phyloP scores from a whole-genome alignment of 2,797 vertebrate genomes.

The Pantherophis alleghaniensis region DNA sequence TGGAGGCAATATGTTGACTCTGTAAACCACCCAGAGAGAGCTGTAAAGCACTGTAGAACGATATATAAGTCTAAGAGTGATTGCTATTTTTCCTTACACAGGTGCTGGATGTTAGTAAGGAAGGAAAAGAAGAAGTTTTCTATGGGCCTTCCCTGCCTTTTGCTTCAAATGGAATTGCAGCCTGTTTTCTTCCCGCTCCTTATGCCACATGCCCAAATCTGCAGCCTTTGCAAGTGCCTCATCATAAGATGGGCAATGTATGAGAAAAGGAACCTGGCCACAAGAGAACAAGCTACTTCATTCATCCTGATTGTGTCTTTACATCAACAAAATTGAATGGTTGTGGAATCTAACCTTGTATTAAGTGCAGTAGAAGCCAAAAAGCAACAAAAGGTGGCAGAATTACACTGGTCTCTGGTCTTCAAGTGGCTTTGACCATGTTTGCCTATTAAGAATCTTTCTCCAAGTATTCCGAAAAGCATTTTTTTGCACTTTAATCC shows the following conservation, averaged over 20 bases:
- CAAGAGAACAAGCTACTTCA: neutral
- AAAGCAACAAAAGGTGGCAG: constrained; percentile 43
- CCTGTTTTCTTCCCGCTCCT: constrained; percentile 93
- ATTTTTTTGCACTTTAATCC: constrained; percentile 38
- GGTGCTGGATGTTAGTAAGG: constrained; percentile 92
- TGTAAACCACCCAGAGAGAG: neutral
- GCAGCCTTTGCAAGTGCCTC: constrained; percentile 93
- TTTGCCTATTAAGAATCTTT: constrained; percentile 35
- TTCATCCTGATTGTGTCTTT: constrained; percentile 5
- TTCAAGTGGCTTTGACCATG: constrained; percentile 12
- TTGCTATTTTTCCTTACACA: constrained; percentile 56
- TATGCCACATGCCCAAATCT: constrained; percentile 93
- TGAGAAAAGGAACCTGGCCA: constrained; percentile 55
- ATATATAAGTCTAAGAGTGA: neutral
- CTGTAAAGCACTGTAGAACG: neutral
- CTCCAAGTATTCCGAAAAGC: constrained; percentile 41
- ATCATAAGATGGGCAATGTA: constrained; percentile 89
- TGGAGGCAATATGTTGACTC: neutral
- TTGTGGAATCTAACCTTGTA: constrained; percentile 54
- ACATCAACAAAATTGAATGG: constrained; percentile 37
- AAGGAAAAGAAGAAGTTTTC: constrained; percentile 96
- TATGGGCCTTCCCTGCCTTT: constrained; percentile 95
- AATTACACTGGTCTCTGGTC: neutral
- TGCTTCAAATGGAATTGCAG: constrained; percentile 92
- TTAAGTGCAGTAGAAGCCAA: constrained; percentile 38